These are phyloP conservation scores for Formica selysi DNA, from an alignment of 1,140 invertebrate genomes.

Conservation along the genomic window DNA sequence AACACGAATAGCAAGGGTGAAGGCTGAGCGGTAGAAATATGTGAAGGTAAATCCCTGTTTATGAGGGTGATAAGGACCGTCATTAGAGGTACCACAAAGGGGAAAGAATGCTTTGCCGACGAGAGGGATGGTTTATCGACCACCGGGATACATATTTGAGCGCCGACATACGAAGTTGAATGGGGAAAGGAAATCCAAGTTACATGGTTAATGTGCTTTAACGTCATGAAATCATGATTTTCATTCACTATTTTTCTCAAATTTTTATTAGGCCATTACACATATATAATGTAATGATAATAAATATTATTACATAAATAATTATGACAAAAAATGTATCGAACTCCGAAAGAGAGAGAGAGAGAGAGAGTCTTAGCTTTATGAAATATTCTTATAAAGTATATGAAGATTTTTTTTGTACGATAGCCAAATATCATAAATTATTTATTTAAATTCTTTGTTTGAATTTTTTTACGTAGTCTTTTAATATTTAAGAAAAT, in stretches of 20 bases:
- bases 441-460: neutral
- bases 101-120: slow-evolving; percentile 46
- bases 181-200: slow-evolving; percentile 11
- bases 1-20: slow-evolving; percentile 58
- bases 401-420: no score
- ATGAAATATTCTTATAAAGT: no score
- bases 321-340: no score
- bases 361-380: no score
- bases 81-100: slow-evolving; percentile 72
- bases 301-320: no score
- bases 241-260: neutral
- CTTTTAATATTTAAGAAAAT: slow-evolving; percentile 50
- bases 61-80: slow-evolving; percentile 74
- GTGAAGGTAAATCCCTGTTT: slow-evolving; percentile 74
- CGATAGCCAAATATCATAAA: no score
- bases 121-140: slow-evolving; percentile 46
- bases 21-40: slow-evolving; percentile 63
- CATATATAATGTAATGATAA: neutral
- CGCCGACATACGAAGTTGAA: slow-evolving; percentile 22
- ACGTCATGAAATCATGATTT: neutral
- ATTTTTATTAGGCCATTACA: neutral
- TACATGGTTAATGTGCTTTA: neutral
- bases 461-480: neutral
- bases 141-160: slow-evolving; percentile 23
- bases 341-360: neutral